These are phyloP conservation scores for Meiosimyza platycephala DNA, from an alignment of 2,888 invertebrate species.

Conservation along the genomic window DNA sequence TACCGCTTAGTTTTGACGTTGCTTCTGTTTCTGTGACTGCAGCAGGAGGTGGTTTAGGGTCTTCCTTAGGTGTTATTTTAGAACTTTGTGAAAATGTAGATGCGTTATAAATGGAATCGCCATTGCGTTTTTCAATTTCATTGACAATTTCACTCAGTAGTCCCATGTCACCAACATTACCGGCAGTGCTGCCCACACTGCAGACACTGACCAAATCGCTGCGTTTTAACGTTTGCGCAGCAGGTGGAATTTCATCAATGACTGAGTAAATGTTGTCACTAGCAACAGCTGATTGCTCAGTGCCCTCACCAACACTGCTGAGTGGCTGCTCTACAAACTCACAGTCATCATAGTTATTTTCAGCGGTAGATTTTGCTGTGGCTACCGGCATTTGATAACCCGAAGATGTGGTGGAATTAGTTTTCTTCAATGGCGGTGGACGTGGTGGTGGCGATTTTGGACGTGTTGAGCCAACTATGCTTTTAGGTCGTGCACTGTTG, in stretches of 20 bases:
- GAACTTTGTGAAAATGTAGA: constrained; percentile 71
- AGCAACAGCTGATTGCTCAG: constrained; percentile 68
- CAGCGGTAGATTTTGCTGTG: constrained; percentile 54
- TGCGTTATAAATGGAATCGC: constrained; percentile 87
- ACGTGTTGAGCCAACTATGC: constrained; percentile 71
- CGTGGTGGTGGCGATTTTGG: constrained; percentile 80
- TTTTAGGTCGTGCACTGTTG: constrained; percentile 77
- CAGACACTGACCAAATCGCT: constrained; percentile 65
- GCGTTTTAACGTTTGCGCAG: constrained; percentile 59
- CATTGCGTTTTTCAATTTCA: constrained; percentile 87
- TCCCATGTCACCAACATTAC: constrained; percentile 72
- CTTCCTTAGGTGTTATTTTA: constrained; percentile 66
- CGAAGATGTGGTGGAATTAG: constrained; percentile 68
- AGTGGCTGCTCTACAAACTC: constrained; percentile 72
- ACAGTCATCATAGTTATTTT: constrained; percentile 82
- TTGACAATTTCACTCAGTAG: constrained; percentile 87
- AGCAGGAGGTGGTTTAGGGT: constrained; percentile 34
- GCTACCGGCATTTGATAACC: constrained; percentile 72
- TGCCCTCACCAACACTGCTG: constrained; percentile 72
- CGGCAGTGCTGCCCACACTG: constrained; percentile 48
- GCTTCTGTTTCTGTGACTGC: constrained; percentile 39
- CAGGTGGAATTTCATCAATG: constrained; percentile 81
- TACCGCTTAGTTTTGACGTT: neutral
- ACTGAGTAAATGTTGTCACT: constrained; percentile 90
- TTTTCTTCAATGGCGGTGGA: constrained; percentile 63